Percentiles rank a stretch among this genome's conserved stretches.
Evolutionary conservation across 2,113 vertebrate species (phyloP).

Genomic region (Terrapene triunguis): DNA sequence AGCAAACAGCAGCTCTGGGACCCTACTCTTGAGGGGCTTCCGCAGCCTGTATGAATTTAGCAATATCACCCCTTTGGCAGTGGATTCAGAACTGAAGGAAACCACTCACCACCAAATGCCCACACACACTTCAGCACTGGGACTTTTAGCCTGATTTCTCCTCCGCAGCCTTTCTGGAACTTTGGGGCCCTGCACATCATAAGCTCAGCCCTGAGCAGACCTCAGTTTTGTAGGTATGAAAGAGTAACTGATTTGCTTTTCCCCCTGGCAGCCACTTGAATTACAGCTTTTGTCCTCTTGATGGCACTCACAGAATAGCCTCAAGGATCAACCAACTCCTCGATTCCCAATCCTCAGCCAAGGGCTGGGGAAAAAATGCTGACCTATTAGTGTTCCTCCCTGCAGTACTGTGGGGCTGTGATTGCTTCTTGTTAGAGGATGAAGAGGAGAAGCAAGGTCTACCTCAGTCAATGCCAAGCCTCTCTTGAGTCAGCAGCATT

Average conservation of each 20-base stretch:
- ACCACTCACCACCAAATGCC: not conserved
- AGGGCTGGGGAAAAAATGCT: not conserved
- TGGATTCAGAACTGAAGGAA: not conserved
- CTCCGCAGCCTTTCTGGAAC: not conserved
- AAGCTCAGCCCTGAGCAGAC: not conserved
- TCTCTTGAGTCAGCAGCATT: not conserved
- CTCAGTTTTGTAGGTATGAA: not conserved
- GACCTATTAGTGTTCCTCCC: not conserved
- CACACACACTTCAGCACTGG: not conserved
- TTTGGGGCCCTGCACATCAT: not conserved
- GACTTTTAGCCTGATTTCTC: not conserved
- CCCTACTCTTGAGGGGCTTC: not conserved
- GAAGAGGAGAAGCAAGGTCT: too few species aligned
- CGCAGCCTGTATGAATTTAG: not conserved
- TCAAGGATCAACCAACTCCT: not conserved
- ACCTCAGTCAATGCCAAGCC: not conserved
- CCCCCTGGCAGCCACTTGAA: not conserved
- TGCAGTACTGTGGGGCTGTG: too few species aligned
- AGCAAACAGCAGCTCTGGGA: not conserved
- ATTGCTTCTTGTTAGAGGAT: not conserved
- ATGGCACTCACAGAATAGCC: conserved; percentile 60
- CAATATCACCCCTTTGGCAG: fast-evolving
- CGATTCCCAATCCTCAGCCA: not conserved
- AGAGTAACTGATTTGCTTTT: not conserved
- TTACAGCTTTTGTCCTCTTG: conserved; percentile 53